Conservation (phyloP, 53 echinoderm and acorn worm species). For the Stichopus horrens region DNA sequence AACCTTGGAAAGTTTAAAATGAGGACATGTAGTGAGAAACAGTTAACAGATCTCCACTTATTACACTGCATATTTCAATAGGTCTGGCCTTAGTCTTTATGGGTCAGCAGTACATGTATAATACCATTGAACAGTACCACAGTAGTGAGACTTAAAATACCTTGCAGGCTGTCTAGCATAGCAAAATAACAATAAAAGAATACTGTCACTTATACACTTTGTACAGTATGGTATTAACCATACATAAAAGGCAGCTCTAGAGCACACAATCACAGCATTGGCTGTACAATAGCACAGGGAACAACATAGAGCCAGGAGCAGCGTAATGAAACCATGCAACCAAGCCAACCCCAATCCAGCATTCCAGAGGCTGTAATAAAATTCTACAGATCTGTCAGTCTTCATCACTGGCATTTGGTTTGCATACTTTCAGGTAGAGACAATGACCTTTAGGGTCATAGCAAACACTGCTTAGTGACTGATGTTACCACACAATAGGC, state of each 20-base stretch:
- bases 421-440: constrained; percentile 29
- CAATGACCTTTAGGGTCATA: constrained; percentile 41
- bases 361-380: constrained; percentile 33
- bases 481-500: background rate
- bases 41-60: too few species aligned
- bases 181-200: constrained; percentile 15
- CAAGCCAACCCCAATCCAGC: constrained; percentile 18
- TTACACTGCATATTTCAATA: too few species aligned
- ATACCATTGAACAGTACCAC: background rate
- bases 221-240: background rate
- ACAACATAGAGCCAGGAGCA: background rate
- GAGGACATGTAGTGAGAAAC: too few species aligned
- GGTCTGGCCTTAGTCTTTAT: too few species aligned
- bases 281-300: background rate
- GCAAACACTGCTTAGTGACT: constrained; percentile 7
- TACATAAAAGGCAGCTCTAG: background rate
- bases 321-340: background rate
- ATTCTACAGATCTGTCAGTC: constrained; percentile 32
- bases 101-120: too few species aligned
- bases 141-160: background rate
- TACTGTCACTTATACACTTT: background rate
- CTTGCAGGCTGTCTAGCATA: constrained; percentile 16
- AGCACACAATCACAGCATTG: background rate
- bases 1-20: too few species aligned
- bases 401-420: constrained; percentile 1